A percentile compares a stretch with the other conserved stretches of the same genome.
phyloP scores from a whole-genome alignment of 2,888 invertebrate species.

The Himalopsyche tibetana region DNA sequence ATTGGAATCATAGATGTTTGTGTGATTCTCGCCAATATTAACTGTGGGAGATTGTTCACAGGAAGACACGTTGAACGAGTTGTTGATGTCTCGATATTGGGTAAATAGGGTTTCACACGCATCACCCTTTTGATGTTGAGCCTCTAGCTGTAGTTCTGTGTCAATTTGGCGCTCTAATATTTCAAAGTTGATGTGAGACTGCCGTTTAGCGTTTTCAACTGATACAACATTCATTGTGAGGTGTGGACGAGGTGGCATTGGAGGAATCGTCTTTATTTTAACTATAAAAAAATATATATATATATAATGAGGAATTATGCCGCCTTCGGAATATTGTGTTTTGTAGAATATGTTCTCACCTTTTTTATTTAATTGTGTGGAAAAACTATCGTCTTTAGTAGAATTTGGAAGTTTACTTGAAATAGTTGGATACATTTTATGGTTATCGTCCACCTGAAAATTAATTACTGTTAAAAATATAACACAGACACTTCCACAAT shows the following conservation, averaged over 20 bases:
- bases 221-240: background rate
- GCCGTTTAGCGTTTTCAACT: background rate
- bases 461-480: background rate
- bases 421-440: background rate
- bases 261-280: background rate
- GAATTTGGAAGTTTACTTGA: background rate
- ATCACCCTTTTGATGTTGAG: background rate
- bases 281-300: background rate
- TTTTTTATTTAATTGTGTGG: background rate
- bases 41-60: conserved; percentile 43
- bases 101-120: conserved; percentile 36
- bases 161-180: background rate
- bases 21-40: conserved; percentile 28
- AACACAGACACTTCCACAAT: too few relatives aligned
- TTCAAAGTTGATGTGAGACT: background rate
- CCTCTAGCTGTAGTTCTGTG: background rate
- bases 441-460: background rate
- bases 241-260: background rate
- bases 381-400: background rate
- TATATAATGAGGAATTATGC: background rate
- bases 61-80: conserved; percentile 56
- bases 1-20: conserved; percentile 42
- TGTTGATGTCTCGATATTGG: conserved; percentile 55
- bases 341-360: background rate
- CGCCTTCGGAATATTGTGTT: too few relatives aligned